Conservation (phyloP, 2,888 invertebrate species). For the Agrotis exclamationis region DNA sequence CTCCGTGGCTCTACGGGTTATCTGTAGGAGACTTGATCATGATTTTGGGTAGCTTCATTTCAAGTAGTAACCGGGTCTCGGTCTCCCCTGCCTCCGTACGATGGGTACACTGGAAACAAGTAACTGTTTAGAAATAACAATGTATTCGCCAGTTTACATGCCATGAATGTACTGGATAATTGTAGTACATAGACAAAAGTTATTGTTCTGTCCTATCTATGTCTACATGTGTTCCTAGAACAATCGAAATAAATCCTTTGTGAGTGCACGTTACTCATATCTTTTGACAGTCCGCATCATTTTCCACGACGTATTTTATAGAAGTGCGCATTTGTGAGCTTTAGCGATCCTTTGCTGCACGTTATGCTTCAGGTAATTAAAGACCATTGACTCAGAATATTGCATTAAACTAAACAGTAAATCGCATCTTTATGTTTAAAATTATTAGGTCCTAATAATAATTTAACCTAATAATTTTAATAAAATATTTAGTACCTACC, state of each 20-base stretch:
- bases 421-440: no score
- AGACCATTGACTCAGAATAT: constrained; percentile 43
- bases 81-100: no score
- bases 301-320: constrained; percentile 58
- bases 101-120: constrained; percentile 8
- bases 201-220: constrained; percentile 52
- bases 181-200: constrained; percentile 62
- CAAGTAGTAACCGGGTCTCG: no score
- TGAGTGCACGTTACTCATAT: constrained; percentile 62
- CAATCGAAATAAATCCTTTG: constrained; percentile 65
- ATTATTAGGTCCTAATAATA: no score
- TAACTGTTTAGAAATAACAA: constrained; percentile 38
- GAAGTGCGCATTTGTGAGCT: constrained; percentile 59
- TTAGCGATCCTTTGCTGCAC: constrained; percentile 31
- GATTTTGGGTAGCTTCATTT: constrained; percentile 51
- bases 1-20: constrained; percentile 57
- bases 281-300: constrained; percentile 65
- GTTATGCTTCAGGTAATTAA: constrained; percentile 60
- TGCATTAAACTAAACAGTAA: constrained; percentile 1
- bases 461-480: no score
- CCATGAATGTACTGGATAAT: constrained; percentile 22
- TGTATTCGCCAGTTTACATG: constrained; percentile 42
- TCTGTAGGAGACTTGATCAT: constrained; percentile 56
- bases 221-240: constrained; percentile 53
- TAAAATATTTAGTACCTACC: neutral